phyloP scores from a whole-genome alignment of 2,797 vertebrate species.

The Prionace glauca region DNA sequence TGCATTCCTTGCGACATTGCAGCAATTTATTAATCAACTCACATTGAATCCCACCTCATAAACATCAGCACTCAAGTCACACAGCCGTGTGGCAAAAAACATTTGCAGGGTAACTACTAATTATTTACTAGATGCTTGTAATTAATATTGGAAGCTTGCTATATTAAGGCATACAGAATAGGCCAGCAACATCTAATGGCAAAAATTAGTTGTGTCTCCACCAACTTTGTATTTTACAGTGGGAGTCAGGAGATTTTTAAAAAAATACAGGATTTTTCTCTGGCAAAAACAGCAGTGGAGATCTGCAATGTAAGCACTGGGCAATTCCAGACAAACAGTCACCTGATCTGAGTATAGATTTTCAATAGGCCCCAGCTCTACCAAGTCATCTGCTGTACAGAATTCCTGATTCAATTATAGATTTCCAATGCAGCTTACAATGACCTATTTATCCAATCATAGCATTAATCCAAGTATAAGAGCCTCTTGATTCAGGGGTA shows the following conservation, averaged over 20 bases:
- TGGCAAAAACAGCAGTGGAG: background rate
- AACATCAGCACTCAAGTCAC: background rate
- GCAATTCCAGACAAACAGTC: conserved; percentile 28
- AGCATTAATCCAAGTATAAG: background rate
- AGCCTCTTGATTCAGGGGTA: background rate
- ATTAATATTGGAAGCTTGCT: background rate
- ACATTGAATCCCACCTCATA: background rate
- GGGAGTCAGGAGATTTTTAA: background rate
- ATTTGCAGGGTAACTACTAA: background rate
- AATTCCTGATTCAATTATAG: conserved; percentile 3
- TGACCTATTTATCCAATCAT: background rate
- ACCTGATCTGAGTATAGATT: background rate
- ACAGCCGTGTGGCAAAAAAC: background rate
- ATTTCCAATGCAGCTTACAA: background rate
- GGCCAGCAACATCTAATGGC: background rate
- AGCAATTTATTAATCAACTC: conserved; percentile 15
- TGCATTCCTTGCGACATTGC: background rate
- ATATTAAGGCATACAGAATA: background rate
- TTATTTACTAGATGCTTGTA: background rate
- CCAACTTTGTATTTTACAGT: background rate
- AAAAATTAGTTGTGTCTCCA: background rate
- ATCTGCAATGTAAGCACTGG: background rate
- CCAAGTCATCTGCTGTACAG: background rate
- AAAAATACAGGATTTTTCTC: background rate
- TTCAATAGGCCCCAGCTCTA: background rate